Evolutionary conservation across 2,888 invertebrate species (phyloP), one percentile per base, ranked within the genome.

Genomic region (Eucera pruinosa): DNA sequence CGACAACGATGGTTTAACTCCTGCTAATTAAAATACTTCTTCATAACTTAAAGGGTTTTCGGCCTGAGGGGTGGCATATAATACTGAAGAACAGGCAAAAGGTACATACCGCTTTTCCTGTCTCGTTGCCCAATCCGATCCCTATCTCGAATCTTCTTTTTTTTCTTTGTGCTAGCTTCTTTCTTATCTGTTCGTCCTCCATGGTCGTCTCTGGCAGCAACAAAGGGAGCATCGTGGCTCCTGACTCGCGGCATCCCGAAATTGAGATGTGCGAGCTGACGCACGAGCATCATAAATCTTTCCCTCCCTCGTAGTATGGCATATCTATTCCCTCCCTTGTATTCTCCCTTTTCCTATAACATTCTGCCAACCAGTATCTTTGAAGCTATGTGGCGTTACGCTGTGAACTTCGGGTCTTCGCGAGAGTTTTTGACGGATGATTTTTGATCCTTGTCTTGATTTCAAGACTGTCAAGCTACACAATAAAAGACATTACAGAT

Each of bases 251-350:
- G 84, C 78, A 80, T 86, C 74, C 86, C 85, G 80, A 85, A 85
- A 85, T 85, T 85, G 85, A 85, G 85, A 86, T 81, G 82, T 82
- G 85, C 84, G 77, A 85, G 82, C 86, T 84, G 85, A 82, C 85
- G 80, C 82, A 79, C 78, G 78, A 72, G 78, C 77, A 80, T 86
- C 85, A 85, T 86, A 84, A 84, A 82, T 82, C 83, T 81, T 81
- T 66, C 68, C 80, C 73, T 81, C 72, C 74, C 81, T 80, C 57
- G 66, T 60, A 69, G 43, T 43, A 15, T 54, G 45, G 64, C 71
- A 64, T 84, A 83, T 84, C 84, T 83, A 84, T 77, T 75, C 81
- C 71, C 68, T 65, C 69, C 71, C 72, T 52, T 60, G 52, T 41
- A 13, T 48, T 57, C 65, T 64, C 77, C 62, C 47, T 57, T 70